phyloP scores from a whole-genome alignment of 2,888 invertebrate species.

The Antitype chi region DNA sequence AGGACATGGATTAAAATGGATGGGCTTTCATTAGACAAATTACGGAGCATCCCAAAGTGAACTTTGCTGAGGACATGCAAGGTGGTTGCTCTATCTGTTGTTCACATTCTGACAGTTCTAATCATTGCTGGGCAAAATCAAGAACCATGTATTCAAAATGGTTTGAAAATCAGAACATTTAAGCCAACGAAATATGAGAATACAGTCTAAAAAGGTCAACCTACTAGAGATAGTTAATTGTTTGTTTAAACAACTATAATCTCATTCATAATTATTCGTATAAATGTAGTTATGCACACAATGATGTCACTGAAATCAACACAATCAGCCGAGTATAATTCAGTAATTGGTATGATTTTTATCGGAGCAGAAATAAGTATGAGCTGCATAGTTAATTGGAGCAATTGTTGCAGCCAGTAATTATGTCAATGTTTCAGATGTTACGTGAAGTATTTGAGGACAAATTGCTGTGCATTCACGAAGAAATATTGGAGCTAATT shows the following conservation, averaged over 20 bases:
- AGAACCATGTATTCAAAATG: not conserved
- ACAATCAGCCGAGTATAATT: conserved; percentile 49
- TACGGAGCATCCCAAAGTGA: too few relatives aligned
- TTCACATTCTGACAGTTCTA: not conserved
- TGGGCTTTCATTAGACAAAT: not conserved
- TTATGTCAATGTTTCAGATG: conserved; percentile 55
- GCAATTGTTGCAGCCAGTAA: conserved; percentile 54
- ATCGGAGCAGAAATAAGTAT: conserved; percentile 61
- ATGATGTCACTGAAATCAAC: conserved; percentile 44
- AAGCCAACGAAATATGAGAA: not conserved
- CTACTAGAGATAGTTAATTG: not conserved
- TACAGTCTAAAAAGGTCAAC: not conserved
- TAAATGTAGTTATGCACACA: not conserved
- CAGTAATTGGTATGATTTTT: conserved; percentile 64
- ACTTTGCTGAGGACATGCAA: not conserved
- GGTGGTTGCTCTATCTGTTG: not conserved
- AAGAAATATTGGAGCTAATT: conserved; percentile 44
- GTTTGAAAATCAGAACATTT: not conserved
- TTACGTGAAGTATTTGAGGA: conserved; percentile 41
- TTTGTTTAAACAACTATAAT: conserved; percentile 7
- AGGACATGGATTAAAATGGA: not conserved
- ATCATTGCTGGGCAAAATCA: not conserved
- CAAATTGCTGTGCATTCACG: conserved; percentile 36
- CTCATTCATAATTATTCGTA: not conserved
- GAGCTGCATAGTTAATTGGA: conserved; percentile 63